A percentile compares a stretch with the other conserved stretches of the same genome.
Conservation (phyloP, 2,113 vertebrate species). For the Morphnarchus princeps region DNA sequence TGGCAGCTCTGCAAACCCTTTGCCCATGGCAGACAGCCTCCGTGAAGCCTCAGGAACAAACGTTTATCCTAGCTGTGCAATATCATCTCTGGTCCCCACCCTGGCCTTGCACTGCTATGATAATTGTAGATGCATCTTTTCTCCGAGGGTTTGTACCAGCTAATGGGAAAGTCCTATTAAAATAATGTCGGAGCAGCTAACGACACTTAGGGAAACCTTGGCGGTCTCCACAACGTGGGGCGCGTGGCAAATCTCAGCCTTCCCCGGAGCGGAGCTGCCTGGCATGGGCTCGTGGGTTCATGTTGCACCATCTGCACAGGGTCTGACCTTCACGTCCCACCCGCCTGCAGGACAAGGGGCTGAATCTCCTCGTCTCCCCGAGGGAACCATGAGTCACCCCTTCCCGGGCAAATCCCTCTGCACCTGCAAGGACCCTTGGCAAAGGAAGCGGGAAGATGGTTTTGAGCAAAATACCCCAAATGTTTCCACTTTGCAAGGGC, state of each 20-base stretch:
- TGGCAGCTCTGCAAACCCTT: background rate
- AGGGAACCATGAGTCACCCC: background rate
- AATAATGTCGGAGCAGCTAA: background rate
- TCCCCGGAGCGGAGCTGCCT: rapidly evolving
- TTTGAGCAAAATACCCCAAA: background rate
- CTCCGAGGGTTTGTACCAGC: background rate
- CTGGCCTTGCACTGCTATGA: background rate
- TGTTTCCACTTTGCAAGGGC: slow-evolving; percentile 20
- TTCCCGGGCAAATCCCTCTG: background rate
- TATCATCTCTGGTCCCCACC: background rate
- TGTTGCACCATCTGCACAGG: background rate
- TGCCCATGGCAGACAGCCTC: background rate
- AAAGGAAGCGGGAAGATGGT: background rate
- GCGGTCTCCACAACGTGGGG: rapidly evolving
- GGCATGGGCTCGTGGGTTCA: background rate
- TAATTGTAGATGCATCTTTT: background rate
- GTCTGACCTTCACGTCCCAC: background rate
- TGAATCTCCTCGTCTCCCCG: background rate
- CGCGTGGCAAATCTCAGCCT: background rate
- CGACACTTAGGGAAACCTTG: background rate
- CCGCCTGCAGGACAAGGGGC: background rate
- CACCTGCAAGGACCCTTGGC: background rate
- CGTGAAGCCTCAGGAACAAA: background rate
- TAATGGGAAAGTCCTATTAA: background rate
- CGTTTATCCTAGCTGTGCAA: background rate